Percentiles rank a stretch among this genome's conserved stretches.
phyloP scores from a whole-genome alignment of 2,113 vertebrate genomes.

The Corvus hawaiiensis region DNA sequence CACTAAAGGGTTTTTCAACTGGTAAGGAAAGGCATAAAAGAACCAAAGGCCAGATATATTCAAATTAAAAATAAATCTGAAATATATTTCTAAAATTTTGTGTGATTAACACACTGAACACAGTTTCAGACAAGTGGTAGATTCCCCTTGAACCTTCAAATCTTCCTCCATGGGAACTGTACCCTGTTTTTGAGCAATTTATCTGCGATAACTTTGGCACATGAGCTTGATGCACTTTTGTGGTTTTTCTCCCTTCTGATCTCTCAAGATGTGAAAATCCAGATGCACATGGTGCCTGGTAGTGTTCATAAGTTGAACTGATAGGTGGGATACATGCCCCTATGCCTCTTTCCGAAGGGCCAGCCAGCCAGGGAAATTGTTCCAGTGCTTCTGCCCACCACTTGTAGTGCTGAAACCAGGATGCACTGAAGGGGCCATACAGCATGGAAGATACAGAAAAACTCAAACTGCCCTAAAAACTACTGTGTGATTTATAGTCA shows the following conservation, averaged over 20 bases:
- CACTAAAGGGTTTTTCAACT: conserved; percentile 31
- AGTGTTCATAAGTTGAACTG: background rate
- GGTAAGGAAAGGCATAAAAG: conserved; percentile 36
- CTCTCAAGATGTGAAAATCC: background rate
- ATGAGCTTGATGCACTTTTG: background rate
- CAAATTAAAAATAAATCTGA: conserved; percentile 50
- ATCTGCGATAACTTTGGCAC: background rate
- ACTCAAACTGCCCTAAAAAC: background rate
- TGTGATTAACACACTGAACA: conserved; percentile 1
- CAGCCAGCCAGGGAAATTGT: fast-evolving
- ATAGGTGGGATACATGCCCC: background rate
- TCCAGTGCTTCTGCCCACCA: background rate
- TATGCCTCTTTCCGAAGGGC: fast-evolving
- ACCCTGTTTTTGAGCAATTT: background rate
- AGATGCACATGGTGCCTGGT: background rate
- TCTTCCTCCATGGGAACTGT: background rate
- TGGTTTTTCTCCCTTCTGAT: background rate
- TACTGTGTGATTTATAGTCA: background rate
- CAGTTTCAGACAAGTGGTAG: background rate
- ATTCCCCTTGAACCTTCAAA: background rate
- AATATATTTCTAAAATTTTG: background rate
- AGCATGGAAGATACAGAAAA: background rate
- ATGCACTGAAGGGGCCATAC: fast-evolving
- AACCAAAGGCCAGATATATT: conserved; percentile 37
- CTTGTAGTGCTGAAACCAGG: fast-evolving